Evolutionary conservation across 2,113 vertebrate species (phyloP).

Genomic region (Pluvialis apricaria): DNA sequence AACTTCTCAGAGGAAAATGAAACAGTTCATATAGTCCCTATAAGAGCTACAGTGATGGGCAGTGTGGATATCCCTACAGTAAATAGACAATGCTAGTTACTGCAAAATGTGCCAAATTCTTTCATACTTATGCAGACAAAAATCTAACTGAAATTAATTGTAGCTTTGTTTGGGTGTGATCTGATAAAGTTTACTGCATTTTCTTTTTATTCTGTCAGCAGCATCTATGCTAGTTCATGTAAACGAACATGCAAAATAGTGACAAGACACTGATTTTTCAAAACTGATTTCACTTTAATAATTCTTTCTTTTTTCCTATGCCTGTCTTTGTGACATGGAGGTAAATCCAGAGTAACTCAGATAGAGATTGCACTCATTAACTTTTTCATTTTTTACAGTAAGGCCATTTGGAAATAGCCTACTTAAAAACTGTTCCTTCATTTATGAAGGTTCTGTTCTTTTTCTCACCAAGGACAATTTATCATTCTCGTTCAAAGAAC

Average conservation of each 20-base stretch:
- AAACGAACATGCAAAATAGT: not conserved
- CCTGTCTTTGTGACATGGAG: not conserved
- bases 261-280: not conserved
- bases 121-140: not conserved
- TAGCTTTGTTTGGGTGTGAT: not conserved
- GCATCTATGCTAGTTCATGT: not conserved
- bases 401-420: not conserved
- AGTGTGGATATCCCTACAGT: not conserved
- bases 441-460: not conserved
- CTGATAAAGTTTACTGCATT: not conserved
- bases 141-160: not conserved
- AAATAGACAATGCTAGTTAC: not conserved
- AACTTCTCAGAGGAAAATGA: constrained; percentile 46
- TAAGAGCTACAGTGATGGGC: not conserved
- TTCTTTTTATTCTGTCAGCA: not conserved
- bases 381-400: not conserved
- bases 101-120: not conserved
- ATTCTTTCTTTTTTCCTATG: not conserved
- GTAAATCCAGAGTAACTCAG: not conserved
- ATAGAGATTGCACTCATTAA: not conserved
- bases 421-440: not conserved
- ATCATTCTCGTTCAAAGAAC: not conserved
- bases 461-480: not conserved
- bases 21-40: not conserved
- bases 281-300: not conserved